Conservation (phyloP, 37 sponge, comb jelly and placozoan species). For the Chondrosia reniformis region DNA sequence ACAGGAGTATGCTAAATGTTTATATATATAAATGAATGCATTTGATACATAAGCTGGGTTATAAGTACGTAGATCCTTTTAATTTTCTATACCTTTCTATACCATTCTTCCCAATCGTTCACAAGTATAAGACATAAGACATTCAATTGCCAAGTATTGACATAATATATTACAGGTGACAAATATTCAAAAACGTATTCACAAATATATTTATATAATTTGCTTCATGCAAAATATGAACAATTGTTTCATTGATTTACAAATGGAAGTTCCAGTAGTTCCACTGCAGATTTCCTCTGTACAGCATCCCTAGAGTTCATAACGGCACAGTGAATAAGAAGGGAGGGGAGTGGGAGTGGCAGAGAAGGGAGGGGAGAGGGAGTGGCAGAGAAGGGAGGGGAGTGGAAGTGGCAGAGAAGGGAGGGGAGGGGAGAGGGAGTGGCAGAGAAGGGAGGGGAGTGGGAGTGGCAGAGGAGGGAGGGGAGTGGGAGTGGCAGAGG, state of each 20-base stretch:
- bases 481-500: not conserved
- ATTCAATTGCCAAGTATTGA: not conserved
- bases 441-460: not conserved
- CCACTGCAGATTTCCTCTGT: conserved; percentile 52
- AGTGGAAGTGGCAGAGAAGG: not conserved
- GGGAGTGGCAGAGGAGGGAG: not conserved
- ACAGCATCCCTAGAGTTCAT: conserved; percentile 52
- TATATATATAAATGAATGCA: no score
- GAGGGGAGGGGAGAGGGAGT: not conserved
- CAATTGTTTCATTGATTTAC: conserved; percentile 30
- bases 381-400: not conserved
- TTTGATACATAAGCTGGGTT: no score
- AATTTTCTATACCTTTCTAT: no score
- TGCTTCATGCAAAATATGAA: not conserved
- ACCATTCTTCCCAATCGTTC: no score
- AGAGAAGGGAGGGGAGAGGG: not conserved
- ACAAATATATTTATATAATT: not conserved
- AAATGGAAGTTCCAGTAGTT: conserved; percentile 63
- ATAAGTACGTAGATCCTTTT: no score
- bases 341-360: not conserved
- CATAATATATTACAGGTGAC: not conserved
- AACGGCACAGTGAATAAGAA: conserved; percentile 2
- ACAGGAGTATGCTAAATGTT: no score
- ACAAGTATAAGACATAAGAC: no score
- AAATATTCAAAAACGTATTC: not conserved